Evolutionary conservation across 2,888 invertebrate species (phyloP), one percentile per base, ranked within the genome.

Genomic region (Eilema griseolum): DNA sequence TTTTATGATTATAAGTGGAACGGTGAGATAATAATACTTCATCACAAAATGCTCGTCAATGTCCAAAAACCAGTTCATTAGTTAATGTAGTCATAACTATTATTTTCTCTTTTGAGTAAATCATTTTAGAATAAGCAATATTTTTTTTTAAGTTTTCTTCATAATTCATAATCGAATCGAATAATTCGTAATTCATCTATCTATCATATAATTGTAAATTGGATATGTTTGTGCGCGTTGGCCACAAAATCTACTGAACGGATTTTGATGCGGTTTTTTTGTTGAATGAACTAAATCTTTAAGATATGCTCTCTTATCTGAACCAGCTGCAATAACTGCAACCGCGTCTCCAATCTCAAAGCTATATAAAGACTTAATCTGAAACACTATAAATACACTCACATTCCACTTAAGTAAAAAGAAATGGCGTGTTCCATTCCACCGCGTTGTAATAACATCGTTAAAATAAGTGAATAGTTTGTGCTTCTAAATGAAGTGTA

Each of bases 311-410:
- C 37, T 16, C 31, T 61, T 70, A 56, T 66, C 68, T 61, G 62
- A 75, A 75, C 62, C 60, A 71, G 67, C 60, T 28, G 61, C 73
- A 71, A 64, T 65, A 70, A 61, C 57, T 67, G 24, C 7, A 73
- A 70, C 61, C 52, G 64, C 67, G 65, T 62, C 66, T 71, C 33
- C 62, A 73, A 74, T 65, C 67, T 61, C 66, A 24, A 41, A 33
- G 28, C 66, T 76, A 76, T 69, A 70, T 69, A 69, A 78, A 80
- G 74, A 69, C 70, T 70, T 66, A 73, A 67, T 75, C 72, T 46
- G 70, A 69, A 74, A 61, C 67, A 20, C 75, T 75, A 79, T 70
- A 75, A 77, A 79, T 80, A 80, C 41, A 67, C 33, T 8, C 33
- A 37, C 20, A 80, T 75, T 78, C 77, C 75, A 65, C 59, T 74